Base-by-base conservation (phyloP, 1,140 invertebrate species). In the Euschistus heros region DNA sequence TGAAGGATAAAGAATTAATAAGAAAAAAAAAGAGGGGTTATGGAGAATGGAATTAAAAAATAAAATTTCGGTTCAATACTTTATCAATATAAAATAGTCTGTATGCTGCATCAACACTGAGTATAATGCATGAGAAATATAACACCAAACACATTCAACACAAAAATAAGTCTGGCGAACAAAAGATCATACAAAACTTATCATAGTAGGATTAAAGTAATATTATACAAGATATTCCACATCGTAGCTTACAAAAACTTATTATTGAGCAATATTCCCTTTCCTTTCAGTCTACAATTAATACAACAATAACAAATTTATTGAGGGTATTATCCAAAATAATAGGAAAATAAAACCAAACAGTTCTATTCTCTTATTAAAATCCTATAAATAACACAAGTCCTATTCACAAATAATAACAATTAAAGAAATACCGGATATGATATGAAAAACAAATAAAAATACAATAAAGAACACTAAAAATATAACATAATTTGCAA, bases 211-310 rank as follows among this genome's bases (percentile, higher is more conserved):
- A 20, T 50, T 50, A 50, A 20, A 50, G 47, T 50, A 50, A 50
- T 50, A 50, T 50, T 18, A 18, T 50, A 50, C 47, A 50, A 57
- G 33, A 10, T 37, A 62, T 55, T 20, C 22, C 63, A 64, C 27
- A 50, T 27, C 63, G 30, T 37, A 64, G n/a, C 46, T 52, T 54
- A 64, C 47, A 54, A 64, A 64, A 64, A 52, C 24, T 52, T 30
- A 54, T 54, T 26, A 64, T 64, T 64, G 63, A 64, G 63, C 63
- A 64, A 64, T 54, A 20, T 64, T 64, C 50, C 46, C 63, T 18
- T 64, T 64, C 30, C 27, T 52, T 52, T 64, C 63, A 64, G 63
- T 64, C 63, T 64, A 47, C 33, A 64, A 64, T 54, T 52, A 64
- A 64, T 54, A 64, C 30, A 55, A 54, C 63, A 64, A 54, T 22